Percentiles rank a stretch among this genome's conserved stretches.
Conservation (phyloP, 2,797 vertebrate genomes). For the Acrossocheilus wenchowensis region DNA sequence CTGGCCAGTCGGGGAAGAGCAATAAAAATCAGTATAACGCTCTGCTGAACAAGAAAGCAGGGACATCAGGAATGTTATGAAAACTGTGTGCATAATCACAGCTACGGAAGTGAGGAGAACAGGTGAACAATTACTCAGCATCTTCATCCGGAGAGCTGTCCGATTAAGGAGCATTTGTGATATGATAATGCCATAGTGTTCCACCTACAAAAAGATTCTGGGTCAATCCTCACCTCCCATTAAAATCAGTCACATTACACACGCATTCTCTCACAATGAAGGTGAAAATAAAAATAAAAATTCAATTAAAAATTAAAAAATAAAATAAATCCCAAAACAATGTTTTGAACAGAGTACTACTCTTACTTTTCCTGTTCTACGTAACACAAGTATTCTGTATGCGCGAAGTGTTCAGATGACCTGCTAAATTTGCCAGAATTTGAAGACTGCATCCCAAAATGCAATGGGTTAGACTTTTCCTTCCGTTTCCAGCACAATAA, state of each 20-base stretch:
- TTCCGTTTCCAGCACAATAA: not conserved
- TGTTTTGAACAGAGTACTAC: not conserved
- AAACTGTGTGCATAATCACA: not conserved
- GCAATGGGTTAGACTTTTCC: not conserved
- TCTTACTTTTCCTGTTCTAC: not conserved
- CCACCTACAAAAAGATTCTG: not conserved
- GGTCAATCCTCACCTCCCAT: not conserved
- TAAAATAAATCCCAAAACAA: not conserved
- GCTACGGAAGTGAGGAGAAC: not conserved
- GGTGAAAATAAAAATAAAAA: not conserved
- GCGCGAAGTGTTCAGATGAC: not conserved
- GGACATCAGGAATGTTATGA: slow-evolving; percentile 1
- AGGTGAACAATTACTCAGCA: not conserved
- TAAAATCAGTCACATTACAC: not conserved
- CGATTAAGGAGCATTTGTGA: not conserved
- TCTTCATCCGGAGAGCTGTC: not conserved
- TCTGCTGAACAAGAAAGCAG: slow-evolving; percentile 28
- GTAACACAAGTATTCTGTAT: too few species aligned
- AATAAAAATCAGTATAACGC: slow-evolving; percentile 26
- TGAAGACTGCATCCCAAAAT: not conserved
- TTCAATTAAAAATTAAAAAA: too few species aligned
- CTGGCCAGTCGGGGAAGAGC: not conserved
- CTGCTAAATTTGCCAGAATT: slow-evolving; percentile 4
- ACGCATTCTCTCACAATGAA: not conserved
- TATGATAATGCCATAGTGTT: not conserved